Percentiles rank a stretch among this genome's conserved stretches.
phyloP scores from a whole-genome alignment of 2,888 invertebrate species.

The Philereme vetulata region DNA sequence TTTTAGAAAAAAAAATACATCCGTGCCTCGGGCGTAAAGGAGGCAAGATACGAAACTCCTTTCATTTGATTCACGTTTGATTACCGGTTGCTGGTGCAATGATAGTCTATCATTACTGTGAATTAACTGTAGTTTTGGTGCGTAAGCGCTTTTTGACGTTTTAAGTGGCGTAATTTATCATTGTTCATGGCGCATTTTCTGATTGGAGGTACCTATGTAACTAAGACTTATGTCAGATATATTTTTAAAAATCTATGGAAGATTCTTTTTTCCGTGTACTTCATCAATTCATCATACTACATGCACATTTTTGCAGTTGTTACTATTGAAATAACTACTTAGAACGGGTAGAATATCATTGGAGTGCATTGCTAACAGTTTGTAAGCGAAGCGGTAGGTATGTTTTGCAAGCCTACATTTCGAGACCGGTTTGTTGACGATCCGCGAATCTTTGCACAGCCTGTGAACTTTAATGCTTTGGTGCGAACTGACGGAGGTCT shows the following conservation, averaged over 20 bases:
- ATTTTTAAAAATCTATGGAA: conserved; percentile 13
- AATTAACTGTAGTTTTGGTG: conserved; percentile 67
- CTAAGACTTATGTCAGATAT: not conserved
- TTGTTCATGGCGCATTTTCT: conserved; percentile 29
- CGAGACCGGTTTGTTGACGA: conserved; percentile 70
- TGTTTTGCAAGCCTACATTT: conserved; percentile 74
- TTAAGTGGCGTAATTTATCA: conserved; percentile 73
- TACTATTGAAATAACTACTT: conserved; percentile 9
- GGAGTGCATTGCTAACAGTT: conserved; percentile 46
- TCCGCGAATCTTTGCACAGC: conserved; percentile 52
- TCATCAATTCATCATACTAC: not conserved
- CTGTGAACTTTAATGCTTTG: conserved; percentile 34
- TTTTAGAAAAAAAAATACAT: conserved; percentile 57
- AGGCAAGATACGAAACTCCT: conserved; percentile 60
- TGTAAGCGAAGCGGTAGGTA: conserved; percentile 41
- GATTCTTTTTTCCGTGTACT: too few relatives aligned
- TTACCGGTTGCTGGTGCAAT: conserved; percentile 58
- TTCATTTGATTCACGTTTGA: conserved; percentile 74
- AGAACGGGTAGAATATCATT: conserved; percentile 25
- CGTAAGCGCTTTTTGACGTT: conserved; percentile 70
- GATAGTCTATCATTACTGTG: conserved; percentile 68
- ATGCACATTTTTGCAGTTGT: not conserved
- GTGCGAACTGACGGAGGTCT: conserved; percentile 14
- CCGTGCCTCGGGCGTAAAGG: conserved; percentile 73
- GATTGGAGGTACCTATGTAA: conserved; percentile 9